These are phyloP conservation scores for Pyrrhia umbra DNA, from an alignment of 2,888 invertebrate species.

Conservation along the genomic window DNA sequence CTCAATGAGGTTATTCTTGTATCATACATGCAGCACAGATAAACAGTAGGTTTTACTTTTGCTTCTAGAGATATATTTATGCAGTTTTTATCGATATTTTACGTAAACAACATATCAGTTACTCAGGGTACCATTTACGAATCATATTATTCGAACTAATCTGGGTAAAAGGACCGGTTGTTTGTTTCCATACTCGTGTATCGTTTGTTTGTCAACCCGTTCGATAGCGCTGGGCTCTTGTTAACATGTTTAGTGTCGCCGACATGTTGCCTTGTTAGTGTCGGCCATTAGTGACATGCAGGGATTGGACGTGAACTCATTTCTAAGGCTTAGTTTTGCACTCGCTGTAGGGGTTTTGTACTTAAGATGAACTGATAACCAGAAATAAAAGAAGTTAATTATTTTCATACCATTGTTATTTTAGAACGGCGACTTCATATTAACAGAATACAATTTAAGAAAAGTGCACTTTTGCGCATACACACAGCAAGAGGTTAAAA, in stretches of 20 bases:
- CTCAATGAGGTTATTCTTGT: slow-evolving; percentile 23
- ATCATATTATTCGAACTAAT: slow-evolving; percentile 22
- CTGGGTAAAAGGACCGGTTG: slow-evolving; percentile 36
- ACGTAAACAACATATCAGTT: neutral
- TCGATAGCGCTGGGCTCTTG: slow-evolving; percentile 26
- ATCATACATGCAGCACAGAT: neutral
- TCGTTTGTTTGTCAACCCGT: slow-evolving; percentile 44
- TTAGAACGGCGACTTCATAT: too few relatives aligned
- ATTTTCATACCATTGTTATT: too few relatives aligned
- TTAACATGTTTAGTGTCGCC: slow-evolving; percentile 46
- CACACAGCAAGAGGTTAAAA: too few relatives aligned
- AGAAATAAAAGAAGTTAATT: too few relatives aligned
- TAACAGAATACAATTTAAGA: too few relatives aligned
- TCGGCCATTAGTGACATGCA: slow-evolving; percentile 45
- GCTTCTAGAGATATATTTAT: neutral
- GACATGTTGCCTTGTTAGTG: slow-evolving; percentile 52
- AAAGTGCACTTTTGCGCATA: too few relatives aligned
- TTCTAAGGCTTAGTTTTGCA: slow-evolving; percentile 22
- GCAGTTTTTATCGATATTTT: neutral
- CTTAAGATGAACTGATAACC: too few relatives aligned
- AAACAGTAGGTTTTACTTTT: neutral
- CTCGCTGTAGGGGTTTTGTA: slow-evolving; percentile 17
- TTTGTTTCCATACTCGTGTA: slow-evolving; percentile 23
- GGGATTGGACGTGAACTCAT: slow-evolving; percentile 39
- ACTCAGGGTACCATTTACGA: neutral